Evolutionary conservation across 2,797 vertebrate genomes (phyloP).

Genomic region (Chaunax sp.): DNA sequence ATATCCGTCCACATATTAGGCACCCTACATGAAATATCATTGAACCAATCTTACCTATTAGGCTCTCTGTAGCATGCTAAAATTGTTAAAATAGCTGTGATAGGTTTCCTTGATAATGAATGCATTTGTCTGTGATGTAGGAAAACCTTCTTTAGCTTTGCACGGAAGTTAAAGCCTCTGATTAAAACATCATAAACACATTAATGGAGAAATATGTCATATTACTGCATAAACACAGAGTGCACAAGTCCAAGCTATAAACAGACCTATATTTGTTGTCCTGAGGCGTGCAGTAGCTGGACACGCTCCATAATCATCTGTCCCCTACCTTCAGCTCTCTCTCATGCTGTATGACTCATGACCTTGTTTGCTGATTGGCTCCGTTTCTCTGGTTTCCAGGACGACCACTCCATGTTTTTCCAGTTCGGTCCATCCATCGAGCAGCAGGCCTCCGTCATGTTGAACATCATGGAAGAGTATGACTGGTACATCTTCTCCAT

Average conservation of each 20-base stretch:
- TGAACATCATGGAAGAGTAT: constrained; percentile 99
- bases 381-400: constrained; percentile 83
- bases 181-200: constrained; percentile 11
- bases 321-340: constrained; percentile 48
- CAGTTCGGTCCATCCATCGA: constrained; percentile 98
- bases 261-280: constrained; percentile 39
- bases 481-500: constrained; percentile 99
- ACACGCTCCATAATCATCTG: constrained; percentile 47
- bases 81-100: constrained; percentile 5
- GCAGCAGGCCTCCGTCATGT: constrained; percentile 98
- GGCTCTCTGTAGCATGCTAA: constrained; percentile 23
- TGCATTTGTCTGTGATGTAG: constrained; percentile 31
- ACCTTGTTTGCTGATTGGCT: constrained; percentile 73
- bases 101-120: constrained; percentile 26
- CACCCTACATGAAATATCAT: constrained; percentile 16
- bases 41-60: constrained; percentile 34
- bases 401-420: constrained; percentile 99
- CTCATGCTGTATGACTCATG: constrained; percentile 63
- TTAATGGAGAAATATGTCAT: neutral
- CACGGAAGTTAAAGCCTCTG: constrained; percentile 1
- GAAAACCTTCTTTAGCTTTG: constrained; percentile 9
- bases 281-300: constrained; percentile 41
- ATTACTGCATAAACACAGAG: neutral
- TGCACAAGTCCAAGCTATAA: constrained; percentile 19
- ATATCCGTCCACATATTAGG: constrained; percentile 14